Evolutionary conservation across 2,113 vertebrate genomes (phyloP), one percentile per base, ranked within the genome.

Genomic region (Astatotilapia flaviijosephi): DNA sequence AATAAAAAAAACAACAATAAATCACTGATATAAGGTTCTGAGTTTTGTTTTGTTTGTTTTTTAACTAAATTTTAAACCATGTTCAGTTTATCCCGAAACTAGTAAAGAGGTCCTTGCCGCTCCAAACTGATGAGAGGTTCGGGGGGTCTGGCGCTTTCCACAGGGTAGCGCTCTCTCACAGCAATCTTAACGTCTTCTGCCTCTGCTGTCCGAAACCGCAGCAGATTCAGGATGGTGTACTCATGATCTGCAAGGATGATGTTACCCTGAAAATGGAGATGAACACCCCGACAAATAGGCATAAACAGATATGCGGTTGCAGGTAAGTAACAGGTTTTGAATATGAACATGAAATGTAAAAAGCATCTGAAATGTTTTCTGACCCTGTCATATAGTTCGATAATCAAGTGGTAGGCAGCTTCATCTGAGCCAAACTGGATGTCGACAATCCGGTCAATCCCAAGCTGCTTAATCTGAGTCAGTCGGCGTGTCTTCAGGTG

Each of bases 331-430:
- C 31, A 65, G 4, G n/a, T 10, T 79, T 37, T 12, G 2, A 31
- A 49, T 47, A 6, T 51, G 10, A 77, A 77, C 73, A 33, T 33
- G 73, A 6, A 33, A 51, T 19, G 53, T 23, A 77, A 42, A 37
- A 11, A 7, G 8, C 6, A 82, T 51, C 26, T 13, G 73, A 51
- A 33, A 33, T 77, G 5, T 40, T 45, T 47, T 86, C 98, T 97
- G 94, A 99, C 99, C 96, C 98, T 96, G 95, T 99, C 99, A 2
- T 99, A 99, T 3, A 99, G 97, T 91, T 99, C 99, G 21, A 99
- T 40, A 53, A 99, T 97, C 42, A 99, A 94, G 88, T 99, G 98
- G 87, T 99, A 99, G 10, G 99, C 98, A 4, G 99, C 98, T 79
- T 98, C 97, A 0, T 97, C 98, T 7, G 98, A 99, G 54, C 99